Conservation (phyloP, 1,140 invertebrate species). For the Pemphigus obesinymphae region DNA sequence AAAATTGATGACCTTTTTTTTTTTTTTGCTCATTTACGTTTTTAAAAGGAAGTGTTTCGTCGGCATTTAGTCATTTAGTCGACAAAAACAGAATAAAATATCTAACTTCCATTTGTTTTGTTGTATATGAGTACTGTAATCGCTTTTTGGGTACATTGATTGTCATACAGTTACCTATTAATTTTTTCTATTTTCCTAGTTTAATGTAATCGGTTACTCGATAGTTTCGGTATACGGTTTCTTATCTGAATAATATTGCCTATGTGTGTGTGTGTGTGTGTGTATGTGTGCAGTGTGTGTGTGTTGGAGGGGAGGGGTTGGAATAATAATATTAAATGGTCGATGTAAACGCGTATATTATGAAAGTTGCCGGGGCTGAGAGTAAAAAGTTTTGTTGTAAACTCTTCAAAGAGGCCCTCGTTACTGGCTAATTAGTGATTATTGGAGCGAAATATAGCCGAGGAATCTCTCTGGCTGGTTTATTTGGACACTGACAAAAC, state of each 20-base stretch:
- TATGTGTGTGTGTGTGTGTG: no score
- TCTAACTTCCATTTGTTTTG: no score
- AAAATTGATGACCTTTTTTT: no score
- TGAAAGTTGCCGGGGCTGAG: conserved; percentile 1
- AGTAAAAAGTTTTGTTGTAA: conserved; percentile 40
- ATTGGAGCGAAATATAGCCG: conserved; percentile 25
- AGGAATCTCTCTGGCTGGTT: conserved; percentile 6
- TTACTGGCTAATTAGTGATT: conserved; percentile 41
- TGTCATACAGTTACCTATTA: no score
- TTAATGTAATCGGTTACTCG: background rate
- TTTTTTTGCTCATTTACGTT: no score
- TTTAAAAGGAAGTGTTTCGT: no score
- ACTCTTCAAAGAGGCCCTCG: conserved; percentile 36
- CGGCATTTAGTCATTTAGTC: no score
- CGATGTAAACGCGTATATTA: background rate
- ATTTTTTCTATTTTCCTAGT: no score
- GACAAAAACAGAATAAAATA: no score
- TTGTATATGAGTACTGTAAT: no score
- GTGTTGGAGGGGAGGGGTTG: background rate
- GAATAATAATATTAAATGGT: conserved; percentile 1
- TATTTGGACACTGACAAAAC: conserved; percentile 26
- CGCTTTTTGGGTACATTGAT: no score
- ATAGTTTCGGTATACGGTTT: background rate
- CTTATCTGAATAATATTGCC: background rate
- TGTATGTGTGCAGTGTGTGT: no score